A percentile compares a stretch with the other conserved stretches of the same genome.
Evolutionary conservation across 2,888 invertebrate genomes (phyloP).

Genomic region (Chymomyza procnemis): DNA sequence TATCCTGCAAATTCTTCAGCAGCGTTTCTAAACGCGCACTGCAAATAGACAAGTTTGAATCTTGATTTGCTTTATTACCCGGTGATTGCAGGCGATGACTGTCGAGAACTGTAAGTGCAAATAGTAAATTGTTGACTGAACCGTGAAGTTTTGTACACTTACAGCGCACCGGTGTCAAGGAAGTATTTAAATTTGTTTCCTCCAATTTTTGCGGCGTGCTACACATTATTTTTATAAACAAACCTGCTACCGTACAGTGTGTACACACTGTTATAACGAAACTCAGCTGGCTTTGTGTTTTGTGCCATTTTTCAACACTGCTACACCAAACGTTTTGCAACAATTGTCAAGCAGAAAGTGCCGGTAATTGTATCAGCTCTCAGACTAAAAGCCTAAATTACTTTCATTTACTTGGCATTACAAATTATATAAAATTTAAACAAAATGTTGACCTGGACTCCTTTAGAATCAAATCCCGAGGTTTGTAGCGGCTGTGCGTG

Average conservation of each 20-base stretch:
- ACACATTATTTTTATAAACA: constrained; percentile 2
- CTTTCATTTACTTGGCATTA: not conserved
- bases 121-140: not conserved
- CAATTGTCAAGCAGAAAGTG: constrained; percentile 43
- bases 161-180: constrained; percentile 71
- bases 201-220: constrained; percentile 30
- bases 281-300: not conserved
- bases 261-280: not conserved
- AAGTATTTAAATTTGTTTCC: constrained; percentile 18
- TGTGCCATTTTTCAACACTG: not conserved
- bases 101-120: constrained; percentile 52
- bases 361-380: constrained; percentile 49
- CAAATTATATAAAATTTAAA: not conserved
- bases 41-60: constrained; percentile 53
- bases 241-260: not conserved
- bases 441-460: constrained; percentile 75
- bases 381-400: constrained; percentile 7
- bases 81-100: constrained; percentile 49
- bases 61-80: constrained; percentile 26
- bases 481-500: constrained; percentile 51
- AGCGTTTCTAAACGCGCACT: constrained; percentile 64
- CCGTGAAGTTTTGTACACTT: constrained; percentile 28
- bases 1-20: constrained; percentile 56
- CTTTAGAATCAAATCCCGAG: constrained; percentile 82
- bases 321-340: constrained; percentile 5